These are phyloP conservation scores for Lepeophtheirus nordmannii DNA, from an alignment of 2,888 invertebrate species.

Conservation along the genomic window DNA sequence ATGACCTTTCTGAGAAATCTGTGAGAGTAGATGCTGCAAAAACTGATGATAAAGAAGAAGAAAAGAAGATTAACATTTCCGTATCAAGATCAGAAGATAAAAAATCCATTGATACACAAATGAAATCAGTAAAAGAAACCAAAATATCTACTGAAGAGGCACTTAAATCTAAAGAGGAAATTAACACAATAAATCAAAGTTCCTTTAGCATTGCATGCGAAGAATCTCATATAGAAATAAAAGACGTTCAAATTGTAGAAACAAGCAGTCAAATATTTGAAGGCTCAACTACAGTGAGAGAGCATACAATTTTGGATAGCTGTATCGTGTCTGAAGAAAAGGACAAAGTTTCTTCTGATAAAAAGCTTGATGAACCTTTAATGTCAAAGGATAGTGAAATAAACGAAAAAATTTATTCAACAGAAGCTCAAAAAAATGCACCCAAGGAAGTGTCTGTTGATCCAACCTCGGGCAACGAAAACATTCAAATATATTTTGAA, in stretches of 20 bases:
- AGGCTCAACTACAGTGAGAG: background rate
- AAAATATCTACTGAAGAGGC: slow-evolving; percentile 10
- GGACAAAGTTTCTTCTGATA: background rate
- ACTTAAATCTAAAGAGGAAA: slow-evolving; percentile 8
- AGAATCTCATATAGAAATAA: background rate
- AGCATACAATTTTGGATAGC: background rate
- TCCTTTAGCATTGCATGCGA: background rate
- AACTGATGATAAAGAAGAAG: no score
- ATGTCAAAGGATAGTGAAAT: background rate
- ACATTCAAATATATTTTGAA: no score
- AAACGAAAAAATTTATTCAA: background rate
- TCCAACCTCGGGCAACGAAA: background rate
- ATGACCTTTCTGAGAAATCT: background rate
- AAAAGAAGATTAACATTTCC: no score
- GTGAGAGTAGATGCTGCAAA: no score
- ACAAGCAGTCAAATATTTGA: background rate
- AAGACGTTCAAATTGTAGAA: slow-evolving; percentile 2
- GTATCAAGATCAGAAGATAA: no score
- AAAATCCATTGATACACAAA: no score
- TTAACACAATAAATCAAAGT: background rate
- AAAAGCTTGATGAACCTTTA: background rate
- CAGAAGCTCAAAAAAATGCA: background rate
- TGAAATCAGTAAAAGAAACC: slow-evolving; percentile 3
- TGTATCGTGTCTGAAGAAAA: slow-evolving; percentile 1
- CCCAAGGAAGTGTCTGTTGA: background rate